These are phyloP conservation scores for Watsonalla cultraria DNA, from an alignment of 2,888 invertebrate genomes.

Conservation along the genomic window DNA sequence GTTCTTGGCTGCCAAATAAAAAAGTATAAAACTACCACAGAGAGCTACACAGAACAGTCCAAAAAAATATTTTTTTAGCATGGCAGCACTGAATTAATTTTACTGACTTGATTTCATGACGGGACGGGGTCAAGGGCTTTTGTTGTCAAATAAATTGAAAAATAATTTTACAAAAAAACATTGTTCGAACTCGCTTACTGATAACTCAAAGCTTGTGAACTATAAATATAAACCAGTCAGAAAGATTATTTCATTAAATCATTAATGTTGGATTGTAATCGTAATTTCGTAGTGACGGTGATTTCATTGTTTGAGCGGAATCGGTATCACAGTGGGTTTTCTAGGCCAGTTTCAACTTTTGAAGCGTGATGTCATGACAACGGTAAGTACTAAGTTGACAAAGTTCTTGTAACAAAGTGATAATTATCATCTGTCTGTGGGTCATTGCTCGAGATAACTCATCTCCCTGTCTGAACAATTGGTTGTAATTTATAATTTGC, in stretches of 20 bases:
- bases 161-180: constrained; percentile 9
- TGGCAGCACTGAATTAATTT: background rate
- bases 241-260: constrained; percentile 2
- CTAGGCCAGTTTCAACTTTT: constrained; percentile 22
- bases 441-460: constrained; percentile 48
- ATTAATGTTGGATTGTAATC: constrained; percentile 11
- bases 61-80: too few relatives aligned
- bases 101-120: constrained; percentile 7
- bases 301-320: constrained; percentile 28
- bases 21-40: too few relatives aligned
- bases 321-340: constrained; percentile 23
- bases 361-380: constrained; percentile 49
- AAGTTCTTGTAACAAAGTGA: constrained; percentile 8
- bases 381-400: constrained; percentile 40
- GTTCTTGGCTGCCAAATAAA: too few relatives aligned
- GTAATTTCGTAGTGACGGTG: constrained; percentile 22
- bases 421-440: constrained; percentile 26
- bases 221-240: background rate
- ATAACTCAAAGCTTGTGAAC: background rate
- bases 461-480: constrained; percentile 40
- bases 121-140: constrained; percentile 19
- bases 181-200: background rate
- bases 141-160: constrained; percentile 32
- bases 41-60: too few relatives aligned
- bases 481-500: constrained; percentile 42